A percentile compares a stretch with the other conserved stretches of the same genome.
phyloP scores from a whole-genome alignment of 2,113 vertebrate species.

The Hystrix cristata region DNA sequence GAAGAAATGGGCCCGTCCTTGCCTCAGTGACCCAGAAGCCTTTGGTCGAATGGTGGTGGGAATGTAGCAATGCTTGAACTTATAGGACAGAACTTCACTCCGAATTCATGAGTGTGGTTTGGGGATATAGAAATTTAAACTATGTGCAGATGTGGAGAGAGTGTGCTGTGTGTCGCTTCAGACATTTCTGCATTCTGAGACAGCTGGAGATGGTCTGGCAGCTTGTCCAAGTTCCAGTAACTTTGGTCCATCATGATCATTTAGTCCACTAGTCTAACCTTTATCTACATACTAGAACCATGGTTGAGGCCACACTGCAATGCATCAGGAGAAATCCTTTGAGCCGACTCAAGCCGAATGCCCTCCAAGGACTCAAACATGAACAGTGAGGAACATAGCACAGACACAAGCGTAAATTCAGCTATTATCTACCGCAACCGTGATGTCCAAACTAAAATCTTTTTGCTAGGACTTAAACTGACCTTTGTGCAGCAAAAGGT shows the following conservation, averaged over 20 bases:
- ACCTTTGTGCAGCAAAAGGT: conserved; percentile 72
- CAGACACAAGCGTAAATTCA: conserved; percentile 92
- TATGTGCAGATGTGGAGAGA: conserved; percentile 99
- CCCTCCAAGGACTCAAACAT: conserved; percentile 91
- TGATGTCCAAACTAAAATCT: conserved; percentile 96
- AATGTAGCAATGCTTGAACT: conserved; percentile 99
- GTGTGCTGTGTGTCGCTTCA: conserved; percentile 98
- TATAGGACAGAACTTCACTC: conserved; percentile 99
- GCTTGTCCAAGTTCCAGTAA: conserved; percentile 98
- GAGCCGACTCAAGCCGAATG: conserved; percentile 94
- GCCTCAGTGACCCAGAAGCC: conserved; percentile 98
- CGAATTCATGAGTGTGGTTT: conserved; percentile 99
- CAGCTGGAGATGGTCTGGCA: conserved; percentile 98
- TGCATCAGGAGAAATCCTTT: conserved; percentile 97
- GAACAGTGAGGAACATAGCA: conserved; percentile 91
- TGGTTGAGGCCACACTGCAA: conserved; percentile 97
- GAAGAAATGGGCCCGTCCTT: conserved; percentile 99
- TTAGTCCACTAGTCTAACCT: conserved; percentile 99
- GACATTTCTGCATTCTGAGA: conserved; percentile 99
- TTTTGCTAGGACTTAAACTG: conserved; percentile 86
- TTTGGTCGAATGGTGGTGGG: conserved; percentile 97
- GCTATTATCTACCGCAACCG: conserved; percentile 94
- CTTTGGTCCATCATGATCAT: conserved; percentile 98
- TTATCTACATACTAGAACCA: conserved; percentile 98
- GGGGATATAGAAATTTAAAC: conserved; percentile 99